These are phyloP conservation scores for Tupiocoris notatus DNA, from an alignment of 2,888 invertebrate species.

Conservation along the genomic window DNA sequence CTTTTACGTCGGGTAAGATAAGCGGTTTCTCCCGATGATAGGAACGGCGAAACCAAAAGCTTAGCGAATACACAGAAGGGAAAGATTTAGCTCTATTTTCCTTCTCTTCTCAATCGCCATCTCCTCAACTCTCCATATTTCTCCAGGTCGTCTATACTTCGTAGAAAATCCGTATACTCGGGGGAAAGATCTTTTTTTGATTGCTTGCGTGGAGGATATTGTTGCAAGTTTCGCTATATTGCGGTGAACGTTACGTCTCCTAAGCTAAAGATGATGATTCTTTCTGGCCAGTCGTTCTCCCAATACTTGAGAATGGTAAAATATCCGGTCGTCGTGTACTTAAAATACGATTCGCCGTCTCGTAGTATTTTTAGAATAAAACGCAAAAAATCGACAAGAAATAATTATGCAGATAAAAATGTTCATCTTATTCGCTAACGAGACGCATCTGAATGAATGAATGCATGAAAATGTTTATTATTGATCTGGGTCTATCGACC, in stretches of 20 bases:
- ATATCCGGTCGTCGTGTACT: too few relatives aligned
- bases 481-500: too few relatives aligned
- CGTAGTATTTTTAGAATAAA: too few relatives aligned
- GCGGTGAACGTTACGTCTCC: background rate
- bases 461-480: too few relatives aligned
- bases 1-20: background rate
- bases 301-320: too few relatives aligned
- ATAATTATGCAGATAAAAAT: too few relatives aligned
- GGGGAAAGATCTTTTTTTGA: constrained; percentile 26
- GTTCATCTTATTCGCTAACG: too few relatives aligned
- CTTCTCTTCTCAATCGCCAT: background rate
- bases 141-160: background rate
- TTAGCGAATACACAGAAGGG: background rate
- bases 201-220: constrained; percentile 22
- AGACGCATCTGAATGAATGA: too few relatives aligned
- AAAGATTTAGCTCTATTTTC: background rate
- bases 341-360: too few relatives aligned
- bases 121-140: background rate
- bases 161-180: constrained; percentile 10
- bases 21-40: background rate
- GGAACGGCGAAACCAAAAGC: background rate
- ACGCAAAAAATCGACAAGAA: too few relatives aligned
- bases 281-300: too few relatives aligned
- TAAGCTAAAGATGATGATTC: background rate
- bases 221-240: constrained; percentile 20